phyloP scores from a whole-genome alignment of 2,888 invertebrate genomes.

The Ecdyonurus torrentis region DNA sequence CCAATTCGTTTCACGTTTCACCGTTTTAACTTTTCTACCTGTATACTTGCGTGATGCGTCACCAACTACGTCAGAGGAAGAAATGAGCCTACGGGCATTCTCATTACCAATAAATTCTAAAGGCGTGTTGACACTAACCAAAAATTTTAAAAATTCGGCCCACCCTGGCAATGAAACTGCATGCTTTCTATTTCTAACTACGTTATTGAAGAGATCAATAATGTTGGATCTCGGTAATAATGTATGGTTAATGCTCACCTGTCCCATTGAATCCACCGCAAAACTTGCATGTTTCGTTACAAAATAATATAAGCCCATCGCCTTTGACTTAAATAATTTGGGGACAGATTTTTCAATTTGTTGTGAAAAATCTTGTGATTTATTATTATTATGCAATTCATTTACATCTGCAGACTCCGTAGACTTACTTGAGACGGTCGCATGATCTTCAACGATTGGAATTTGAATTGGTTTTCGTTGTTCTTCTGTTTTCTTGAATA shows the following conservation, averaged over 20 bases:
- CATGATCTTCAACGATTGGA: neutral
- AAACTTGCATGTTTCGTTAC: neutral
- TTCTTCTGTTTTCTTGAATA: neutral
- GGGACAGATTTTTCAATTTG: neutral
- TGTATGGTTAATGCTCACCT: neutral
- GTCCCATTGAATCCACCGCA: neutral
- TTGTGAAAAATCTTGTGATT: too few species aligned
- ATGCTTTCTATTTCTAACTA: neutral
- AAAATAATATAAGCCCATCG: neutral
- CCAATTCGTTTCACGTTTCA: too few species aligned
- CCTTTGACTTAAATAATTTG: neutral
- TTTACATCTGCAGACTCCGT: neutral
- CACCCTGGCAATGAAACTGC: neutral
- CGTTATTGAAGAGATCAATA: neutral
- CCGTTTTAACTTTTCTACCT: too few species aligned
- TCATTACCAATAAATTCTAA: neutral
- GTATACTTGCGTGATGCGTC: too few species aligned
- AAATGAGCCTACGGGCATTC: too few species aligned
- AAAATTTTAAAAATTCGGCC: neutral
- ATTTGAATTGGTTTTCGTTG: neutral
- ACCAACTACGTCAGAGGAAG: too few species aligned
- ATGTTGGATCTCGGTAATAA: neutral
- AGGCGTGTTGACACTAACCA: neutral
- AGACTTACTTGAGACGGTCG: too few species aligned
- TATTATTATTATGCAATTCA: neutral